Evolutionary conservation across 2,888 invertebrate genomes (phyloP), one percentile per base, ranked within the genome.

Genomic region (Torymus tubicola): DNA sequence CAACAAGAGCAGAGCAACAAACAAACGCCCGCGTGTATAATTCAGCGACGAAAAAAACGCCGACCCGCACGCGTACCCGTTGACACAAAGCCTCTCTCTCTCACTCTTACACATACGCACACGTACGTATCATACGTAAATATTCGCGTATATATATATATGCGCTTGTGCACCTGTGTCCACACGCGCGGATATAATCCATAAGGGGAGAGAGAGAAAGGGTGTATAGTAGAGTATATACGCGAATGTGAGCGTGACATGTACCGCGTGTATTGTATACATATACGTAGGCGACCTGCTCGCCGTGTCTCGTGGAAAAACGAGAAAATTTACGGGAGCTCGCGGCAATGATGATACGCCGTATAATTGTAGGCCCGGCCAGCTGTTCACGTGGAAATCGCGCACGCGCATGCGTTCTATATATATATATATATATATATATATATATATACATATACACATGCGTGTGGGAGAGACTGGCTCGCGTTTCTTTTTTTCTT

Each of bases 351-450:
- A 73, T 64, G 72, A 64, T 73, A 73, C 67, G 42, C 42, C 53
- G 72, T 72, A 78, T 72, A 78, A 78, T 78, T 72, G 67, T 55
- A 67, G 65, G 67, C 57, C 31, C 75, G 68, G 24, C 52, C 67
- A 60, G 53, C 67, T 75, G 67, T 68, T 75, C 75, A 61, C 75
- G 68, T 42, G 67, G 72, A 71, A 78, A 72, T 78, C 67, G 67
- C 21, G 50, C 16, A 13, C 31, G 53, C 52, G 53, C 31, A 11
- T 58, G 42, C 8, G 21, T 78, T 70, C 67, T 72, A 65, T 72
- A 21, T 8, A 8, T 42, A 8, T 8, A 8, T 8, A 8, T 8
- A 8, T 42, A 8, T 8, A 8, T 8, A 8, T 72, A 65, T 72
- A 21, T 8, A 8, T 42, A 8, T 8, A 8, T 8, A 8, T 72